Conservation (phyloP, 2,113 vertebrate species). For the Aptenodytes forsteri region DNA sequence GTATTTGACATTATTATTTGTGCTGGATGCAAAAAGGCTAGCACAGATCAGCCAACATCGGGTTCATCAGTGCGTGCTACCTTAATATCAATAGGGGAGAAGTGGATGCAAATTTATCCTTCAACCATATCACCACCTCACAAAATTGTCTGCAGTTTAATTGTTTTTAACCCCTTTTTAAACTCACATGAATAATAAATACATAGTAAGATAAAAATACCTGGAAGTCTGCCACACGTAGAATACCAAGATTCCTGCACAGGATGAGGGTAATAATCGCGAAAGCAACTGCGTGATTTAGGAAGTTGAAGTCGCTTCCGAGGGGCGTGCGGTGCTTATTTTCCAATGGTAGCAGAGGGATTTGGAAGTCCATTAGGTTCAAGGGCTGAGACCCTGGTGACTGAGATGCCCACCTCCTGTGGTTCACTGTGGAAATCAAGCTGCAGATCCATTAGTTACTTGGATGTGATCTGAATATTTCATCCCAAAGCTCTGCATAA, state of each 20-base stretch:
- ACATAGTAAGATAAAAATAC: constrained; percentile 3
- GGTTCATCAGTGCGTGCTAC: background rate
- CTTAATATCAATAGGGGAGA: background rate
- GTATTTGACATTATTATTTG: background rate
- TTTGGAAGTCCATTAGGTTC: background rate
- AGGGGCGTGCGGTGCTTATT: background rate
- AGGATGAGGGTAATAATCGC: background rate
- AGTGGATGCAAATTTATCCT: background rate
- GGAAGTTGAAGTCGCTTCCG: fast-evolving
- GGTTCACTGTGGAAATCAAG: background rate
- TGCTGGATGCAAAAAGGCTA: background rate
- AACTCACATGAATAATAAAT: constrained; percentile 23
- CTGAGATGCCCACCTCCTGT: background rate
- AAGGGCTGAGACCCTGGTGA: background rate
- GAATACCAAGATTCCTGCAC: background rate
- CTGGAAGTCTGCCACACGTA: background rate
- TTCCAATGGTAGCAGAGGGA: background rate
- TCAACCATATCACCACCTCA: constrained; percentile 8
- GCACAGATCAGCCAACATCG: background rate
- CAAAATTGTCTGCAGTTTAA: background rate
- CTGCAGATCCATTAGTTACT: background rate
- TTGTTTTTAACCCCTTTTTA: constrained; percentile 23
- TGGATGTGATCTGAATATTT: background rate
- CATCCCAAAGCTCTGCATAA: background rate
- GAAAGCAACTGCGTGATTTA: background rate